Percentiles rank a stretch among this genome's conserved stretches.
Conservation (phyloP, 2,888 invertebrate genomes). For the Pocota personata region DNA sequence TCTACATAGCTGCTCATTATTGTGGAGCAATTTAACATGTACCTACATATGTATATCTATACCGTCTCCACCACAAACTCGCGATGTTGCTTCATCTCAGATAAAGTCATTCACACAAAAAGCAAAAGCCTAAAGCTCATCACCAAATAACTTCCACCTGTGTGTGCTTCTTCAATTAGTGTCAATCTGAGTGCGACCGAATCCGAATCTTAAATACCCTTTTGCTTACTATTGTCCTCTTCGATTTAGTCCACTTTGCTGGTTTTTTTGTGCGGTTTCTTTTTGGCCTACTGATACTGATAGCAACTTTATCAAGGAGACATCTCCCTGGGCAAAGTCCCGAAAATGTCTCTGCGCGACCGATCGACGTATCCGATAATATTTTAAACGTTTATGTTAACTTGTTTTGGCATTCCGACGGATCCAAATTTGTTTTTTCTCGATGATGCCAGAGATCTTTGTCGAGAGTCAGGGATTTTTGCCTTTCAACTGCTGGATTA, state of each 20-base stretch:
- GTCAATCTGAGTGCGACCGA: constrained; percentile 69
- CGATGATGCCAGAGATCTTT: constrained; percentile 61
- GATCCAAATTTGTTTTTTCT: constrained; percentile 72
- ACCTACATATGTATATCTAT: too few species aligned
- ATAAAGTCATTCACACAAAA: constrained; percentile 67
- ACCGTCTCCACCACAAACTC: not conserved
- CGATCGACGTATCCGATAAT: constrained; percentile 68
- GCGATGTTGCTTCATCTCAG: constrained; percentile 6
- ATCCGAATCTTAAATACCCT: constrained; percentile 52
- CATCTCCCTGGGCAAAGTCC: constrained; percentile 47
- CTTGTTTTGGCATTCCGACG: constrained; percentile 73
- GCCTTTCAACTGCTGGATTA: constrained; percentile 72
- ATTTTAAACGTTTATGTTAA: constrained; percentile 74
- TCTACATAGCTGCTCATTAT: too few species aligned
- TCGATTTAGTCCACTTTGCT: constrained; percentile 9
- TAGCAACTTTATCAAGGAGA: constrained; percentile 72
- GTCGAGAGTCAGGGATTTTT: constrained; percentile 57
- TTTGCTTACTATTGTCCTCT: constrained; percentile 25
- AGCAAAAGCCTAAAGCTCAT: constrained; percentile 45
- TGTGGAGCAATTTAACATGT: too few species aligned
- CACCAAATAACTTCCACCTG: constrained; percentile 68
- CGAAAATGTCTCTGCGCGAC: constrained; percentile 49
- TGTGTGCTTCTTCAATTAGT: constrained; percentile 73
- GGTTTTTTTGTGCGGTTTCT: not conserved
- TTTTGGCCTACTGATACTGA: constrained; percentile 48